Evolutionary conservation across 2,113 vertebrate species (phyloP).

Genomic region (Tetrao urogallus): DNA sequence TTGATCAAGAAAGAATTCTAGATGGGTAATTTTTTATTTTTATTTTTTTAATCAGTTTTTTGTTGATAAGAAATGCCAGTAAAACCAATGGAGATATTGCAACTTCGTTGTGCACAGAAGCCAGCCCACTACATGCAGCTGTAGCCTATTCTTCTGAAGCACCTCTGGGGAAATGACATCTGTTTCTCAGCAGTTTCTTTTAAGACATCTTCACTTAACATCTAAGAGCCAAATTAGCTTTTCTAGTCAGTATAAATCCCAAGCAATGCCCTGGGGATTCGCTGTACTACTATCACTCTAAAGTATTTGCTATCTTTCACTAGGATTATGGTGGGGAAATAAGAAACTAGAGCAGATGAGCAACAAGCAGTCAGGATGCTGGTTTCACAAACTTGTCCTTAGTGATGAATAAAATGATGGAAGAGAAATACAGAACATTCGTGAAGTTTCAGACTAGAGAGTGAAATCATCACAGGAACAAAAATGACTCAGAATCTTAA

Average conservation of each 20-base stretch:
- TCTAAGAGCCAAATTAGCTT: not conserved
- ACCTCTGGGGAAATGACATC: not conserved
- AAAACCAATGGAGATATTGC: not conserved
- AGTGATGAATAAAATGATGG: not conserved
- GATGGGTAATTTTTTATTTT: not conserved
- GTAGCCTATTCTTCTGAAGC: not conserved
- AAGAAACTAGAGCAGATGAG: not conserved
- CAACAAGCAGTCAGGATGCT: not conserved
- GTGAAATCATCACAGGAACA: not conserved
- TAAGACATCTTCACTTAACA: not conserved
- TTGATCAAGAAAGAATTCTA: not conserved
- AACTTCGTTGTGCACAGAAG: not conserved
- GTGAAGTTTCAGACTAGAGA: not conserved
- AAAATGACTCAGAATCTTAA: not conserved
- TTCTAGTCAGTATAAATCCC: not conserved
- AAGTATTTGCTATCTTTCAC: not conserved
- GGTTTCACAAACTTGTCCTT: not conserved
- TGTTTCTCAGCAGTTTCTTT: not conserved
- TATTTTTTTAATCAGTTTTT: not conserved
- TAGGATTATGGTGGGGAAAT: not conserved
- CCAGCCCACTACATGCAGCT: not conserved
- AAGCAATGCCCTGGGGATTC: not conserved
- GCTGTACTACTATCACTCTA: not conserved
- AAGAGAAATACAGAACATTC: not conserved
- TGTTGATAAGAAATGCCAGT: not conserved